Conservation (phyloP, 2,113 vertebrate genomes). For the Camelus dromedarius region DNA sequence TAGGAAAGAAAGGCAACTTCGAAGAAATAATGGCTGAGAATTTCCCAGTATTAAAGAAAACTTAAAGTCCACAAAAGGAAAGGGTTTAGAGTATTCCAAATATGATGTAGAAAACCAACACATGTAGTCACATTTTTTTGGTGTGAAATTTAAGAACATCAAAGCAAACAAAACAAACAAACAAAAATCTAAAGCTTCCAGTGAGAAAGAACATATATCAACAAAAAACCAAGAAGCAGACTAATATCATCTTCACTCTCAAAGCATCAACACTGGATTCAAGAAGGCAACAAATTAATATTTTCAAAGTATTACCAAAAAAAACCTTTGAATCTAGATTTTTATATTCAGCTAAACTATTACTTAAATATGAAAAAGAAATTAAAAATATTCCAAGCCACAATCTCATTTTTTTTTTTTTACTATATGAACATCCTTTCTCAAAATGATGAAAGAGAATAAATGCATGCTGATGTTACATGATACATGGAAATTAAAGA, state of each 20-base stretch:
- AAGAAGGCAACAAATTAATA: background rate
- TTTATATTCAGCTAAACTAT: background rate
- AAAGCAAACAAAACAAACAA: background rate
- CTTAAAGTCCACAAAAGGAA: background rate
- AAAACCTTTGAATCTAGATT: background rate
- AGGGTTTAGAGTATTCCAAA: background rate
- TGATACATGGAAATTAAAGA: background rate
- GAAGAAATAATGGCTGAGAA: constrained; percentile 6
- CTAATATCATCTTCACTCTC: background rate
- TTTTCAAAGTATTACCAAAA: background rate
- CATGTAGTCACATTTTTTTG: background rate
- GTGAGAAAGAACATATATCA: background rate
- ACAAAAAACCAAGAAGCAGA: background rate
- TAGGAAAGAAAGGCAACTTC: background rate
- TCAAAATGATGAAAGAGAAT: background rate
- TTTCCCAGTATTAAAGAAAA: background rate
- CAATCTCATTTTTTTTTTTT: background rate
- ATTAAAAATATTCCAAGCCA: background rate
- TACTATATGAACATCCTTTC: background rate
- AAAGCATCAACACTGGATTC: background rate
- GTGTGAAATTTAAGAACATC: background rate
- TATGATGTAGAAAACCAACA: background rate
- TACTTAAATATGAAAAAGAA: background rate
- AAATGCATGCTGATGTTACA: background rate
- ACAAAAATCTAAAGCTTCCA: constrained; percentile 29